Evolutionary conservation across 2,888 invertebrate species (phyloP), one percentile per base, ranked within the genome.

Genomic region (Habroteleia sp.): DNA sequence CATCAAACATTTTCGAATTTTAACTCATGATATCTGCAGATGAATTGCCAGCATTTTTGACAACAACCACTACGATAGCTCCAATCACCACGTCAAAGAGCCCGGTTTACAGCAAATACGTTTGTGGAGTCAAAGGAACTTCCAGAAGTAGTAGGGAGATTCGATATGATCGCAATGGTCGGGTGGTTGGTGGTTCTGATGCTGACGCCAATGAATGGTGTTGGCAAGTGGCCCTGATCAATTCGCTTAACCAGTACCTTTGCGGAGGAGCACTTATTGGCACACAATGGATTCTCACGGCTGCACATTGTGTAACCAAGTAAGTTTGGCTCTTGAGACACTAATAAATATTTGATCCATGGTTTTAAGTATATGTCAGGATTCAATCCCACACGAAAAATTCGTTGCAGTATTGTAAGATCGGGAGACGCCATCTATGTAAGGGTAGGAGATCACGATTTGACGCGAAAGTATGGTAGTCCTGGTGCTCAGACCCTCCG

Each of bases 291-390:
- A 96, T 96, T 56, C 91, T 97, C 33, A 97, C 97, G 0, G 97
- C 97, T 0, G 97, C 97, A 14, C 97, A 97, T 86, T 97, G 97
- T 85, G 96, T 97, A 39, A 97, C 97, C 79, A 96, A 96, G 96
- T 96, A 87, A 91, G 92, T 90, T 29, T 42, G 29, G n/a, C 13
- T 33, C n/a, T n/a, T n/a, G n/a, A n/a, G n/a, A n/a, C n/a, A n/a
- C n/a, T n/a, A n/a, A n/a, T n/a, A n/a, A n/a, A n/a, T n/a, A n/a
- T n/a, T n/a, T n/a, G n/a, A n/a, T n/a, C n/a, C n/a, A n/a, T n/a
- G n/a, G n/a, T n/a, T n/a, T n/a, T n/a, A n/a, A n/a, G n/a, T n/a
- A n/a, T n/a, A n/a, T n/a, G n/a, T n/a, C n/a, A n/a, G n/a, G n/a
- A n/a, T n/a, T n/a, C n/a, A n/a, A n/a, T n/a, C n/a, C n/a, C n/a